Conservation (phyloP, 2,797 vertebrate species). For the Chiroxiphia lanceolata region DNA sequence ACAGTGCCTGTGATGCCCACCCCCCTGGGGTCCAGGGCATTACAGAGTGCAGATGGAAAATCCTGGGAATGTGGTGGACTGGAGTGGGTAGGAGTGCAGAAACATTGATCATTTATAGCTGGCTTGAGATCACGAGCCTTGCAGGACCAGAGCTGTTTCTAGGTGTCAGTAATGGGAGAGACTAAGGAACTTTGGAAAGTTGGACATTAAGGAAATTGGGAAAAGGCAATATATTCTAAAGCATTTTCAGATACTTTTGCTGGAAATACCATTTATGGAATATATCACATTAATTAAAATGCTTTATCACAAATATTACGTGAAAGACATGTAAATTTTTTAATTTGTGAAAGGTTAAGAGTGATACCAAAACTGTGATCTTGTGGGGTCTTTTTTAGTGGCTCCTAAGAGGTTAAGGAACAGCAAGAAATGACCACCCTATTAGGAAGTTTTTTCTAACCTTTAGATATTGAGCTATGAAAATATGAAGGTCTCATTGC, state of each 20-base stretch:
- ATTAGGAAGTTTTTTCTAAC: neutral
- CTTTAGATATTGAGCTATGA: neutral
- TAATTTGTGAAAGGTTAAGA: neutral
- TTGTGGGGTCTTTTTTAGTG: neutral
- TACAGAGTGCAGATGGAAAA: neutral
- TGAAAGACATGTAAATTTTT: neutral
- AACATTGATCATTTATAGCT: neutral
- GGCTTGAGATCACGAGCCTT: neutral
- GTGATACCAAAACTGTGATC: neutral
- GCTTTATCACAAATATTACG: neutral
- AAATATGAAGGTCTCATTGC: neutral
- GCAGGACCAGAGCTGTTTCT: neutral
- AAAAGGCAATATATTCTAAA: neutral
- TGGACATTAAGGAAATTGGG: neutral
- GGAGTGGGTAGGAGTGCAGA: neutral
- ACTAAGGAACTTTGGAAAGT: neutral
- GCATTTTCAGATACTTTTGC: neutral
- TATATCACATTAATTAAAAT: neutral
- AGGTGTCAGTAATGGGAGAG: neutral
- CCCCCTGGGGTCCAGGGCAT: neutral
- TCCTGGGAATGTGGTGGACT: neutral
- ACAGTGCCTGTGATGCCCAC: neutral
- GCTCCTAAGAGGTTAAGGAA: neutral
- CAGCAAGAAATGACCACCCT: neutral
- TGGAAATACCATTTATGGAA: neutral